These are phyloP conservation scores for Aphodius sticticus DNA, from an alignment of 2,888 invertebrate species.

Conservation along the genomic window DNA sequence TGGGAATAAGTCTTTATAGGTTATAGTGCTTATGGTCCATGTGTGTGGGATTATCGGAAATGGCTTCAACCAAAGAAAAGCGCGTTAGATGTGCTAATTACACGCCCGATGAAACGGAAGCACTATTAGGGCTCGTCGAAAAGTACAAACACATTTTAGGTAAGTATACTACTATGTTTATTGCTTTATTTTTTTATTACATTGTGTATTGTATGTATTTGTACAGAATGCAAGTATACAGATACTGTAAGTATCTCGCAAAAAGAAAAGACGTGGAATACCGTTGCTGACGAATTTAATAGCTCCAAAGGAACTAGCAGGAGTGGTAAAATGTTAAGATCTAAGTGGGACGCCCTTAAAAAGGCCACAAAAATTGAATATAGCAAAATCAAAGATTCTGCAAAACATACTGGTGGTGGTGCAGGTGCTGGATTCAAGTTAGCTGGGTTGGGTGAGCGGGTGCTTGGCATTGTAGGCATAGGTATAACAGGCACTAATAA, in stretches of 20 bases:
- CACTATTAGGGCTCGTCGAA: background rate
- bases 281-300: too few relatives aligned
- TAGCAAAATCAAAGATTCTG: background rate
- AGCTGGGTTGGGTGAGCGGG: conserved; percentile 7
- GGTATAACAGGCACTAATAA: background rate
- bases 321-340: background rate
- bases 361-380: background rate
- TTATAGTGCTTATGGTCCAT: background rate
- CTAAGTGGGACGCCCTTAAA: background rate
- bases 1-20: background rate
- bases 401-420: background rate
- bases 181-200: conserved; percentile 7
- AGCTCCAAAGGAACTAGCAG: background rate
- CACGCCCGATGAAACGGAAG: background rate
- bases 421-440: conserved; percentile 8
- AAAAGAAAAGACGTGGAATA: background rate
- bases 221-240: background rate
- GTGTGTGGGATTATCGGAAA: background rate
- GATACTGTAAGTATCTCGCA: background rate
- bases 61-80: conserved; percentile 12
- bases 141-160: conserved; percentile 9
- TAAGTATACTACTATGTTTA: conserved; percentile 17
- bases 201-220: background rate
- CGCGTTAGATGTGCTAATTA: conserved; percentile 10
- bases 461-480: conserved; percentile 12